Percentiles rank a stretch among this genome's conserved stretches.
These are phyloP conservation scores for human DNA, from an alignment of 2,113 vertebrate genomes.

Conservation along the genomic window GRCh38 chr1:51661501-51662000, in stretches of 20 bases:
- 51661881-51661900: neutral
- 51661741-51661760: slow-evolving; percentile 38
- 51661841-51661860: neutral
- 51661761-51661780: neutral
- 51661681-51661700: neutral
- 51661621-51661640: neutral
- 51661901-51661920: neutral
- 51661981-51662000: neutral
- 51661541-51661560: neutral
- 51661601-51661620: neutral
- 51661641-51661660: neutral
- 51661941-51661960: neutral
- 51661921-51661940: neutral
- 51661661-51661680: neutral
- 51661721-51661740: neutral
- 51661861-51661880: neutral
- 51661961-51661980: neutral
- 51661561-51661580: neutral
- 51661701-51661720: neutral
- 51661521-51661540: neutral
- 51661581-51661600: slow-evolving; percentile 1
- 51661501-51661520: neutral
- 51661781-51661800: neutral
- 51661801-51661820: neutral
- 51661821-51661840: neutral